Base-by-base conservation (phyloP, 2,113 vertebrate genomes). In the Lagopus muta region DNA sequence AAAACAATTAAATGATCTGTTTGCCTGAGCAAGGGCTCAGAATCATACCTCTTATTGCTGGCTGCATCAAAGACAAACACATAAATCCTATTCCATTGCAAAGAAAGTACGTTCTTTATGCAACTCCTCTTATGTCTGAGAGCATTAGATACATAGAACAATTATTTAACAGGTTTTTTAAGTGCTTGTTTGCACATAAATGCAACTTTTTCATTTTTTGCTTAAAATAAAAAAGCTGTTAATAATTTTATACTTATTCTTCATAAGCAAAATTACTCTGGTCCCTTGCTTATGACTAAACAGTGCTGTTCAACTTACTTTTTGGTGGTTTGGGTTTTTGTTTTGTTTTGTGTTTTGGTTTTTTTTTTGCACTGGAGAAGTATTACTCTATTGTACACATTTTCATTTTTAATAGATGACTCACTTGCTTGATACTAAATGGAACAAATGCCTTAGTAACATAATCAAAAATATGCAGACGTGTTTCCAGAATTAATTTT, bases 401-500 rank as follows among this genome's bases (percentile, higher is more conserved):
- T 95, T 65, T 92, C 80, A 94, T 90, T 96, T 96, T 97, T 90
- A 95, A 92, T 65, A 88, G 70, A 91, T 92, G 42, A 93, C 82
- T 96, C 86, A 82, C 28, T 94, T 89, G 65, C 75, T 84, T 92
- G 82, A 92, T 95, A 81, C 81, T 94, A 96, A 96, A 93, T 86
- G 73, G 92, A 94, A 95, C 81, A 91, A 94, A 74, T 92, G 43
- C 83, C 87, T 88, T 72, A 84, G 93, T 92, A 95, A 95, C 71
- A 14, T 92, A 95, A 90, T 94, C 92, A 97, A 94, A 95, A 97
- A 93, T 91, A 93, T 84, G 69, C 82, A 95, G 94, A 91, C 86
- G 73, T 95, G 72, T 91, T 96, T 97, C 93, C 85, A 95, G 97
- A 97, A 97, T 97, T 95, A 97, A 97, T 86, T 96, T 94, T 96